phyloP scores from a whole-genome alignment of 1,140 invertebrate genomes.

The Drosophila ogumai region DNA sequence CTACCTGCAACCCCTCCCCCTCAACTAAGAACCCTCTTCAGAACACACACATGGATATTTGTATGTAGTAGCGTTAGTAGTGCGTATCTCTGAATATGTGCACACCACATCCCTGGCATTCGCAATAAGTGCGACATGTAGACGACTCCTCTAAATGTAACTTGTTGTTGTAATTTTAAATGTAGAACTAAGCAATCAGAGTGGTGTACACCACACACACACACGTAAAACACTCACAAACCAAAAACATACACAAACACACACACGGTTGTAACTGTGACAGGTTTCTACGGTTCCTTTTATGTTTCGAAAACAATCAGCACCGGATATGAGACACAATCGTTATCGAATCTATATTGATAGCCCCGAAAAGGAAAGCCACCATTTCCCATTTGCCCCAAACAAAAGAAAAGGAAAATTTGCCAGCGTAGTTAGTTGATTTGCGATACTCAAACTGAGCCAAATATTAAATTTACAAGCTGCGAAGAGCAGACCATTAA shows the following conservation, averaged over 20 bases:
- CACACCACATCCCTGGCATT: slow-evolving; percentile 35
- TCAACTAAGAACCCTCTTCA: slow-evolving; percentile 13
- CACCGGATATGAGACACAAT: slow-evolving; percentile 59
- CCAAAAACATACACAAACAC: slow-evolving; percentile 22
- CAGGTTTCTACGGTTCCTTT: slow-evolving; percentile 79
- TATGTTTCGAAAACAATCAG: slow-evolving; percentile 63
- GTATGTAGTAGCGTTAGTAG: slow-evolving; percentile 74
- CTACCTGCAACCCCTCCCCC: neutral
- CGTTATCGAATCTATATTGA: slow-evolving; percentile 57
- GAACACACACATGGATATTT: slow-evolving; percentile 66
- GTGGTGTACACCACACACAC: slow-evolving; percentile 30
- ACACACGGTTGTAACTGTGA: slow-evolving; percentile 72
- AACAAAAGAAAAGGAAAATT: slow-evolving; percentile 11
- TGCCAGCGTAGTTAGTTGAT: slow-evolving; percentile 69
- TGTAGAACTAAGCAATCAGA: slow-evolving; percentile 70
- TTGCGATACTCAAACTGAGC: slow-evolving; percentile 77
- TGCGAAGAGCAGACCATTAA: slow-evolving; percentile 45
- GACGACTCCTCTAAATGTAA: slow-evolving; percentile 76
- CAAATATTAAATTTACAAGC: slow-evolving; percentile 69
- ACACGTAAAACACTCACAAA: slow-evolving; percentile 14
- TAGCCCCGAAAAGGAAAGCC: slow-evolving; percentile 6
- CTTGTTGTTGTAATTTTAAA: slow-evolving; percentile 79
- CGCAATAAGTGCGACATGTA: slow-evolving; percentile 44
- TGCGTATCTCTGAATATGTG: slow-evolving; percentile 55
- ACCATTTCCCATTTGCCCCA: slow-evolving; percentile 9